Conservation (phyloP, 92 coral and sea anemone species). For the Muricea muricata region DNA sequence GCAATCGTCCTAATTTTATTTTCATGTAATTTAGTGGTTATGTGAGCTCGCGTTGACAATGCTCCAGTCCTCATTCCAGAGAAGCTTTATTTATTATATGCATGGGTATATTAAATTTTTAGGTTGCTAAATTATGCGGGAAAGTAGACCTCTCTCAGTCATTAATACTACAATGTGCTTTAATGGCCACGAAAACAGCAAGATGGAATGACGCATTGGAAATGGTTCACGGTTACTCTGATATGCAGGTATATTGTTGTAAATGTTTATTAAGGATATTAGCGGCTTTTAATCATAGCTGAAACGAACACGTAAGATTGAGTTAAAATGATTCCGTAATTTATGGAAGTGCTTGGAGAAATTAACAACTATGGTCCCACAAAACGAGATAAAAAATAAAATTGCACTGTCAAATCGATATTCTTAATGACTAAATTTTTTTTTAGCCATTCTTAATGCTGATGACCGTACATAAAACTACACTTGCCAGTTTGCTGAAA, state of each 20-base stretch:
- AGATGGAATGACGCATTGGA: slow-evolving; percentile 35
- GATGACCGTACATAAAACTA: slow-evolving; percentile 15
- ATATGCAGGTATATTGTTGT: slow-evolving; percentile 44
- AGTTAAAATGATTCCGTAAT: too few relatives aligned
- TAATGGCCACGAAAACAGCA: slow-evolving; percentile 14
- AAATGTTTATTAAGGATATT: too few relatives aligned
- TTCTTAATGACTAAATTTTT: background rate
- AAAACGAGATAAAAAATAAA: too few relatives aligned
- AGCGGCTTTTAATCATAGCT: too few relatives aligned
- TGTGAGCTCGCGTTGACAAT: too few relatives aligned
- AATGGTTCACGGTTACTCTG: slow-evolving; percentile 21
- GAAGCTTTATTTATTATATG: background rate
- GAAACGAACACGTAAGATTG: too few relatives aligned
- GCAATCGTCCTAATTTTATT: too few relatives aligned
- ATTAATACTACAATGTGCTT: slow-evolving; percentile 28
- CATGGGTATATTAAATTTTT: background rate
- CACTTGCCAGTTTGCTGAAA: background rate
- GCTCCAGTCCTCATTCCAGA: too few relatives aligned
- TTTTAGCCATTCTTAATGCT: slow-evolving; percentile 26
- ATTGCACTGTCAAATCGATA: background rate
- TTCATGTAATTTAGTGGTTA: too few relatives aligned
- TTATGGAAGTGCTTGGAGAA: too few relatives aligned
- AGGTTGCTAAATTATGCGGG: slow-evolving; percentile 14
- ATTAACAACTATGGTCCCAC: too few relatives aligned
- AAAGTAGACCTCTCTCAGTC: slow-evolving; percentile 12